A percentile compares a stretch with the other conserved stretches of the same genome.
These are phyloP conservation scores for Dryocosmus kuriphilus DNA, from an alignment of 2,888 invertebrate genomes.

Conservation along the genomic window DNA sequence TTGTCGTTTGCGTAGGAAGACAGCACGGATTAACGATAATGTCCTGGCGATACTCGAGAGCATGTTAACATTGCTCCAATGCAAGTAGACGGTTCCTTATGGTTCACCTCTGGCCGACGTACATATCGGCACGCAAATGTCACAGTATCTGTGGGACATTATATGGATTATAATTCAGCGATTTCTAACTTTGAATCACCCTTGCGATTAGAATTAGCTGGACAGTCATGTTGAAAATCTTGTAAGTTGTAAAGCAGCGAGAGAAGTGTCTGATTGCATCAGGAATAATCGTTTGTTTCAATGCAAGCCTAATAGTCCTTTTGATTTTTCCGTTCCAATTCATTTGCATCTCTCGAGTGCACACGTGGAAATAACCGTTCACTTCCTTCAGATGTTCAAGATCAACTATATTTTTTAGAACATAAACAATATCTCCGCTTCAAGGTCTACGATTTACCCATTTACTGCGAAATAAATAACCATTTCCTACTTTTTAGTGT, in stretches of 20 bases:
- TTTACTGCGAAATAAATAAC: too few relatives aligned
- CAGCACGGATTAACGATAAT: conserved; percentile 65
- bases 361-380: neutral
- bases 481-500: too few relatives aligned
- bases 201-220: conserved; percentile 29
- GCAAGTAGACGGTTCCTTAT: conserved; percentile 54
- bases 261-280: conserved; percentile 35
- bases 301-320: conserved; percentile 22
- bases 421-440: neutral
- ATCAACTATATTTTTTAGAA: neutral
- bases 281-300: conserved; percentile 33
- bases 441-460: neutral
- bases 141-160: conserved; percentile 30
- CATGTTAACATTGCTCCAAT: conserved; percentile 55
- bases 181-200: conserved; percentile 24
- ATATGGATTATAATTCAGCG: conserved; percentile 30
- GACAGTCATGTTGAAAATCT: conserved; percentile 32
- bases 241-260: conserved; percentile 29
- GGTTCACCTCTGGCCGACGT: conserved; percentile 51
- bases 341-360: neutral
- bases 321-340: neutral
- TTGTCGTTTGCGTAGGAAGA: conserved; percentile 55
- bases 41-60: conserved; percentile 60
- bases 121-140: conserved; percentile 49
- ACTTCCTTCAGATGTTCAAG: neutral